These are phyloP conservation scores for Malachius bipustulatus DNA, from an alignment of 2,888 invertebrate species.

Conservation along the genomic window DNA sequence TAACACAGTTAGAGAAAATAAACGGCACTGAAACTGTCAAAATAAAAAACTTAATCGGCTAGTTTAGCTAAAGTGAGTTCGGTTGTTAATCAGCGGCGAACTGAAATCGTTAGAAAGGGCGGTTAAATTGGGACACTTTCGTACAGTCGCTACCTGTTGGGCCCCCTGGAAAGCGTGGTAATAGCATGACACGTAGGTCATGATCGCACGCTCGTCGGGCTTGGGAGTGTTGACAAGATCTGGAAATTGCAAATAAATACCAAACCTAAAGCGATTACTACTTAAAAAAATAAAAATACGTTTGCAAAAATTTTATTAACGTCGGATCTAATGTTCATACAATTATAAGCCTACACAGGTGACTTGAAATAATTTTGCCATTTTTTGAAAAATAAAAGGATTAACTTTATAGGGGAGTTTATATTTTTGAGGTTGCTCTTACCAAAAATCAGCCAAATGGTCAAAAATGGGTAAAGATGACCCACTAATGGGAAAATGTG, in stretches of 20 bases:
- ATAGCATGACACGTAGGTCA: slow-evolving; percentile 99
- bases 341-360: too few relatives aligned
- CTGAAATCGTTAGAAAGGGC: slow-evolving; percentile 15
- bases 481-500: too few relatives aligned
- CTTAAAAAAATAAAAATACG: too few relatives aligned
- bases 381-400: too few relatives aligned
- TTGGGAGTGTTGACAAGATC: slow-evolving; percentile 99
- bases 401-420: too few relatives aligned
- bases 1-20: slow-evolving; percentile 17
- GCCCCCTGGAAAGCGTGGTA: slow-evolving; percentile 99
- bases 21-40: slow-evolving; percentile 14
- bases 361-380: too few relatives aligned
- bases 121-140: slow-evolving; percentile 23
- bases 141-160: slow-evolving; percentile 65
- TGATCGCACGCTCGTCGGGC: slow-evolving; percentile 99
- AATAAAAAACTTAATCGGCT: slow-evolving; percentile 11
- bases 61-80: slow-evolving; percentile 13
- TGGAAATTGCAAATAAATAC: slow-evolving; percentile 44
- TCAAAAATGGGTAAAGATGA: too few relatives aligned
- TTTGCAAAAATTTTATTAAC: too few relatives aligned
- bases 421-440: too few relatives aligned
- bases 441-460: too few relatives aligned
- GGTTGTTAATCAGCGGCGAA: slow-evolving; percentile 16
- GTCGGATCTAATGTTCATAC: too few relatives aligned
- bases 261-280: too few relatives aligned